Conservation (phyloP, 1,140 invertebrate species). For the Cyclargus thomasi region DNA sequence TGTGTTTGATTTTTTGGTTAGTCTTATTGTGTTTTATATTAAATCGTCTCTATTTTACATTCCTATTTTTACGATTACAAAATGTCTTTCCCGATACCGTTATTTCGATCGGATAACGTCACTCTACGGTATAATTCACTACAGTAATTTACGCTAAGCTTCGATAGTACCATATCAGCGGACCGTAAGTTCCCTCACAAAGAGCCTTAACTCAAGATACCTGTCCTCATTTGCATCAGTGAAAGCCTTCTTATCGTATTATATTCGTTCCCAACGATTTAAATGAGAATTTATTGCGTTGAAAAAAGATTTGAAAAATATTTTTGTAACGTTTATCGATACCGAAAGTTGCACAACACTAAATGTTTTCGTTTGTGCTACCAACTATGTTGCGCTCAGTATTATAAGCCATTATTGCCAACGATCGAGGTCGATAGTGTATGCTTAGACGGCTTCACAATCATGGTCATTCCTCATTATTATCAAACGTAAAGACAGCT, state of each 20-base stretch:
- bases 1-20: not conserved
- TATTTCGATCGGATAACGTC: not conserved
- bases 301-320: not conserved
- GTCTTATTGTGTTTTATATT: too few relatives aligned
- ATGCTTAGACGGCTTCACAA: too few relatives aligned
- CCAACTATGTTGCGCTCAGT: too few relatives aligned
- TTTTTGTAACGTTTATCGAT: not conserved
- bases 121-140: not conserved
- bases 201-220: conserved; percentile 10
- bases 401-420: too few relatives aligned
- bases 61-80: not conserved
- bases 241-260: conserved; percentile 4
- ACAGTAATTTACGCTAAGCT: conserved; percentile 9
- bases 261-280: not conserved
- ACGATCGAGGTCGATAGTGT: too few relatives aligned
- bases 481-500: too few relatives aligned
- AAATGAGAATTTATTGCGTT: not conserved
- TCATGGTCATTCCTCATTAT: too few relatives aligned
- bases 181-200: conserved; percentile 1
- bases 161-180: not conserved
- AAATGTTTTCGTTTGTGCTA: not conserved
- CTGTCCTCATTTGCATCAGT: conserved; percentile 5
- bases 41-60: not conserved
- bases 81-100: not conserved
- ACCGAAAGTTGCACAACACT: not conserved